Base-by-base conservation (phyloP, 2,113 vertebrate species). In the Grantiella picta region DNA sequence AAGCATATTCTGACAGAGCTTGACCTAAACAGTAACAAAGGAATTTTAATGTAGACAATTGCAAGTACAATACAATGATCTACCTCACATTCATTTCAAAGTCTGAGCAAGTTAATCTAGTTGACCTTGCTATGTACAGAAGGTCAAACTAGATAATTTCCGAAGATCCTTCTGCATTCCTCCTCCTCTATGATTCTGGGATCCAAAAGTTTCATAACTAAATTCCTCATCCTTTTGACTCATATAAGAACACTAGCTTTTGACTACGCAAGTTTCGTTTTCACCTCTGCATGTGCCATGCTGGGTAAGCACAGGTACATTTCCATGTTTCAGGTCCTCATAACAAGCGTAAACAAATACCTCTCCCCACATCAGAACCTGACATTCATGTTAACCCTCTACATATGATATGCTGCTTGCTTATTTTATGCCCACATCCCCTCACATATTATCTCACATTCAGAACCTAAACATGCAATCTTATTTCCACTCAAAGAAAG, bases 391-490 rank as follows among this genome's bases (percentile, higher is more conserved):
- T 72, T 70, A 72, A 4, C 45, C 23, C 54, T 69, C 28, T 27
- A n/a, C 9, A 45, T 3, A 7, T 57, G 31, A 42, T 21, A 12
- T n/a, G 10, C 38, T 63, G 36, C 27, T 79, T 56, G 21, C 16
- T 64, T 45, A 3, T 35, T 79, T 60, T 57, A 25, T 71, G 27
- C 0, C 27, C 7, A 15, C 7, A 79, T 1, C 0, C 6, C 2
- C 13, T 61, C n/a, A 49, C 3, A 5, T 61, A 18, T 18, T 23
- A 38, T 10, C n/a, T 64, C 22, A 40, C 12, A 42, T 59, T 76
- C 19, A 77, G n/a, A 9, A 71, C 24, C 7, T 36, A 66, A 49
- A 44, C 13, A 38, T 20, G 7, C 6, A 60, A 7, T 50, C 33
- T 42, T 78, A 42, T 56, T 71, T 84, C 33, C 35, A n/a, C 18